Percentiles rank a stretch among this genome's conserved stretches.
These are phyloP conservation scores for Sparidentex hasta DNA, from an alignment of 2,797 vertebrate species.

Conservation along the genomic window DNA sequence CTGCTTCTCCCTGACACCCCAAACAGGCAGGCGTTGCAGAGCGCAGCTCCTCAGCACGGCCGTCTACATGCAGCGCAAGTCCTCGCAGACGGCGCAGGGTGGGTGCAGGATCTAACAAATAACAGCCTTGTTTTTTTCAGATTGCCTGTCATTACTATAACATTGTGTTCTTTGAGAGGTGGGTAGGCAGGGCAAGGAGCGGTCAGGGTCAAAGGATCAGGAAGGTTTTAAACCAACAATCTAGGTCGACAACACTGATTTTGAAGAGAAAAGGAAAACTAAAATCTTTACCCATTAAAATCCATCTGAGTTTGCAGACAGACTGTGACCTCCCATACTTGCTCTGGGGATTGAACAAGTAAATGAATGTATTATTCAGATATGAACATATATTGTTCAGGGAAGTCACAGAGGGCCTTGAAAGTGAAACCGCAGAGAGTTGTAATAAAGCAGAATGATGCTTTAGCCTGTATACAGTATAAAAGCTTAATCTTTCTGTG, in stretches of 20 bases:
- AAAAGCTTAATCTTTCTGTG: too few relatives aligned
- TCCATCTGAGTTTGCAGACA: background rate
- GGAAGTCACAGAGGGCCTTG: background rate
- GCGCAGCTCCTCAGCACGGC: constrained; percentile 23
- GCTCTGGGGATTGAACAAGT: background rate
- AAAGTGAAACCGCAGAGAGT: too few relatives aligned
- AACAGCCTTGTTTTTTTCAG: background rate
- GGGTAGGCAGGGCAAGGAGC: background rate
- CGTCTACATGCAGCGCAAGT: constrained; percentile 29
- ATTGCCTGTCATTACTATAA: background rate
- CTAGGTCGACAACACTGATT: background rate
- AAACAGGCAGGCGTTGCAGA: constrained; percentile 18
- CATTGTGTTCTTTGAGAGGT: background rate
- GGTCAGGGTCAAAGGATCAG: background rate
- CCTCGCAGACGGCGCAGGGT: background rate
- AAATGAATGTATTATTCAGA: background rate
- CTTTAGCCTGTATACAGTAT: too few relatives aligned
- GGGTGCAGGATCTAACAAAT: background rate
- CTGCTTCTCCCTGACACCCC: constrained; percentile 39
- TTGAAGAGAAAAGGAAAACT: background rate
- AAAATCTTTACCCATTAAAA: background rate
- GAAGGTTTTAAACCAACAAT: constrained; percentile 4
- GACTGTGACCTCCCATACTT: background rate
- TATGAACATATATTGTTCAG: background rate
- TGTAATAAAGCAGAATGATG: background rate